Conservation (phyloP, 2,113 vertebrate genomes). For the Dinomys branickii region DNA sequence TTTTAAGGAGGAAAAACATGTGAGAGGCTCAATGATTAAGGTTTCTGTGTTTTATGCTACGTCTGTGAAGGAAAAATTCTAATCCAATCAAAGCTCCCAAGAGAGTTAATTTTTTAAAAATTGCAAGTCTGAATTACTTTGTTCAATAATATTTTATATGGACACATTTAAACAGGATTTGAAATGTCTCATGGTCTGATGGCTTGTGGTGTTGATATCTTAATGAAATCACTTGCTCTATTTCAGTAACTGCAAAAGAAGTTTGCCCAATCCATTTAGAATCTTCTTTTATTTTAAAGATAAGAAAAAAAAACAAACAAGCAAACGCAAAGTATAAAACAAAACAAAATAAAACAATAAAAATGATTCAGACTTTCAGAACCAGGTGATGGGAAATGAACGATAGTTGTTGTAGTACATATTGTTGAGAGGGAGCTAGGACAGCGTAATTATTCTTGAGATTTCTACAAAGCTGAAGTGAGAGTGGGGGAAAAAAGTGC, state of each 20-base stretch:
- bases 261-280: background rate
- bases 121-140: constrained; percentile 50
- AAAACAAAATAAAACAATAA: too few species aligned
- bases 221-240: constrained; percentile 62
- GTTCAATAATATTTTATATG: constrained; percentile 57
- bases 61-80: constrained; percentile 60
- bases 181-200: constrained; percentile 48
- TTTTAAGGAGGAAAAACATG: constrained; percentile 59
- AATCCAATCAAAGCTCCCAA: constrained; percentile 25
- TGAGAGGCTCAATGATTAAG: background rate
- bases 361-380: too few species aligned
- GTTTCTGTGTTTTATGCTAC: constrained; percentile 53
- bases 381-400: too few species aligned
- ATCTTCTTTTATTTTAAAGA: background rate
- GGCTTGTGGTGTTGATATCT: constrained; percentile 29
- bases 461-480: constrained; percentile 38
- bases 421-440: background rate
- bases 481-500: background rate
- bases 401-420: too few species aligned
- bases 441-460: background rate
- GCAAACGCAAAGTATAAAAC: too few species aligned
- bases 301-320: too few species aligned
- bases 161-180: constrained; percentile 54
- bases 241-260: constrained; percentile 54
- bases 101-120: constrained; percentile 26